phyloP scores from a whole-genome alignment of 1,140 invertebrate species.

The Panagrolaimus sp. region DNA sequence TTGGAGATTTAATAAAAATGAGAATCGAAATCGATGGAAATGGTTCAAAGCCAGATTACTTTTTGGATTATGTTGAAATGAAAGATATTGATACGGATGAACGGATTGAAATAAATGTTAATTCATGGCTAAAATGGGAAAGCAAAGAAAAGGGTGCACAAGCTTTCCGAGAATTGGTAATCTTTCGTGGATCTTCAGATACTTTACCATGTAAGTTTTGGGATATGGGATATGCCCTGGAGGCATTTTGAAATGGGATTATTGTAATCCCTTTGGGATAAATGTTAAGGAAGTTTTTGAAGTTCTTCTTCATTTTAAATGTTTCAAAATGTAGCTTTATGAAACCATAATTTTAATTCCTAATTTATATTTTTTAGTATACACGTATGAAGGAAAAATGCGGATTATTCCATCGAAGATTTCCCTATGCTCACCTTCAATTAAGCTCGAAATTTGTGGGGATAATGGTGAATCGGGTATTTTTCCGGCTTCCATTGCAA shows the following conservation, averaged over 20 bases:
- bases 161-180: constrained; percentile 40
- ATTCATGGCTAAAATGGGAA: constrained; percentile 42
- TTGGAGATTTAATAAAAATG: constrained; percentile 45
- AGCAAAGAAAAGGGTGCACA: constrained; percentile 40
- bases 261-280: too few relatives aligned
- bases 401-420: constrained; percentile 12
- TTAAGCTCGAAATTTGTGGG: constrained; percentile 40
- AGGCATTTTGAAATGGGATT: too few relatives aligned
- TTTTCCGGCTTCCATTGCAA: constrained; percentile 22
- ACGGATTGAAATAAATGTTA: constrained; percentile 40
- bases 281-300: too few relatives aligned
- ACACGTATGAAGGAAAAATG: constrained; percentile 48
- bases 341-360: background rate
- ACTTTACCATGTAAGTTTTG: background rate
- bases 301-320: too few relatives aligned
- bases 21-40: constrained; percentile 41
- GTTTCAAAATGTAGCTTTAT: too few relatives aligned
- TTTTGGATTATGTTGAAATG: constrained; percentile 32
- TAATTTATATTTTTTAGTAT: constrained; percentile 29
- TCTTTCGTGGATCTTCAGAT: constrained; percentile 26
- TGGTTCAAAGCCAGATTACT: constrained; percentile 39
- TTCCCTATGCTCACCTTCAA: constrained; percentile 17
- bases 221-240: background rate
- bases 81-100: constrained; percentile 45
- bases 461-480: constrained; percentile 45